phyloP scores from a whole-genome alignment of 2,113 vertebrate species.

The Paramormyrops kingsleyae region DNA sequence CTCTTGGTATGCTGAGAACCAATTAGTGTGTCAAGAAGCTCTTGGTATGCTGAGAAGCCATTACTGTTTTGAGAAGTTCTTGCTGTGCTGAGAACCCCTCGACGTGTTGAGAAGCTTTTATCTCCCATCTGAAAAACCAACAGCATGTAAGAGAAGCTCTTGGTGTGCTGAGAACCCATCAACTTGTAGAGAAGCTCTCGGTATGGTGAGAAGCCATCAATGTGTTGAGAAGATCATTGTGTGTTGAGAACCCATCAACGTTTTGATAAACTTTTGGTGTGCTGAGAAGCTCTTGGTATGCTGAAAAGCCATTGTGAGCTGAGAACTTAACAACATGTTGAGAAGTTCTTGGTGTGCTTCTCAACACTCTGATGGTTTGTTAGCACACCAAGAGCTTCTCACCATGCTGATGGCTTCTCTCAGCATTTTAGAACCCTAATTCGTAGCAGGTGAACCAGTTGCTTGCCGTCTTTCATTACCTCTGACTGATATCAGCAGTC shows the following conservation, averaged over 20 bases:
- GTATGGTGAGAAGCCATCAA: background rate
- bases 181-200: background rate
- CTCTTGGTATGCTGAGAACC: background rate
- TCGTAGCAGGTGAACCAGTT: background rate
- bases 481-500: background rate
- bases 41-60: background rate
- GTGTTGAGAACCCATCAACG: no score
- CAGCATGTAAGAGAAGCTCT: background rate
- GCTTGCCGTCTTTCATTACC: background rate
- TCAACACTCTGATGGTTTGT: background rate
- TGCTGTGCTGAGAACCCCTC: no score
- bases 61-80: no score
- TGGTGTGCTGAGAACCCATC: background rate
- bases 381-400: background rate
- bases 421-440: background rate
- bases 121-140: background rate
- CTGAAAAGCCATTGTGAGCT: background rate
- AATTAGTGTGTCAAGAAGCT: background rate
- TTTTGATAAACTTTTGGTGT: no score
- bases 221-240: background rate
- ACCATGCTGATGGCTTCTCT: background rate
- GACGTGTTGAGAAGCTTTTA: no score
- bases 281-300: no score
- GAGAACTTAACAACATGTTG: background rate
- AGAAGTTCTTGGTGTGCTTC: background rate